A percentile compares a stretch with the other conserved stretches of the same genome.
Evolutionary conservation across 2,113 vertebrate genomes (phyloP).

Genomic region (Canis aureus): DNA sequence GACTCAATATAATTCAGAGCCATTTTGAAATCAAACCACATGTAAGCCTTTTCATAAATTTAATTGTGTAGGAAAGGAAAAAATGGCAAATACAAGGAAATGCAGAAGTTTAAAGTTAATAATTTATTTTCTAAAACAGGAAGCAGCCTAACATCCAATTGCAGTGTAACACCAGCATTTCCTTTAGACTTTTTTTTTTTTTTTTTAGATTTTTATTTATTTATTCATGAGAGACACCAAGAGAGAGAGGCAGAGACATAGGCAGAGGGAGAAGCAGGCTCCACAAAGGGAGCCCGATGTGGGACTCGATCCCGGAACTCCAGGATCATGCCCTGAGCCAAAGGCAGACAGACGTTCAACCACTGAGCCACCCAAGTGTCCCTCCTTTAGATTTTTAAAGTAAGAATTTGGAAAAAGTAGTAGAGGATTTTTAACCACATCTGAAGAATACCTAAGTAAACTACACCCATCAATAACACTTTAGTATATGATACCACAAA

Average conservation of each 20-base stretch:
- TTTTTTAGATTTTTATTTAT: no score
- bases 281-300: no score
- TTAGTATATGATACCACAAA: not conserved
- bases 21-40: constrained; percentile 13
- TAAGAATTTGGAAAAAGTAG: not conserved
- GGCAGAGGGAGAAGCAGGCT: no score
- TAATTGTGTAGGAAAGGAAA: constrained; percentile 15
- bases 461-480: not conserved
- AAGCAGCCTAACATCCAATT: constrained; percentile 26
- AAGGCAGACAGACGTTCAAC: no score
- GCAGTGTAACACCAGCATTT: not conserved
- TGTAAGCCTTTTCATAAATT: not conserved
- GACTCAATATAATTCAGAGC: not conserved
- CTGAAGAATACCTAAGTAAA: not conserved
- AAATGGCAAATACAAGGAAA: constrained; percentile 22
- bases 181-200: not conserved
- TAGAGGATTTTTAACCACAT: not conserved
- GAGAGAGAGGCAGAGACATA: no score
- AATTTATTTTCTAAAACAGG: constrained; percentile 43
- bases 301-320: no score
- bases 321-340: no score
- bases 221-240: no score
- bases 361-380: no score
- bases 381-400: not conserved
- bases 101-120: not conserved